These are phyloP conservation scores for Pycnomerus fuliginosus DNA, from an alignment of 2,888 invertebrate species.

Conservation along the genomic window DNA sequence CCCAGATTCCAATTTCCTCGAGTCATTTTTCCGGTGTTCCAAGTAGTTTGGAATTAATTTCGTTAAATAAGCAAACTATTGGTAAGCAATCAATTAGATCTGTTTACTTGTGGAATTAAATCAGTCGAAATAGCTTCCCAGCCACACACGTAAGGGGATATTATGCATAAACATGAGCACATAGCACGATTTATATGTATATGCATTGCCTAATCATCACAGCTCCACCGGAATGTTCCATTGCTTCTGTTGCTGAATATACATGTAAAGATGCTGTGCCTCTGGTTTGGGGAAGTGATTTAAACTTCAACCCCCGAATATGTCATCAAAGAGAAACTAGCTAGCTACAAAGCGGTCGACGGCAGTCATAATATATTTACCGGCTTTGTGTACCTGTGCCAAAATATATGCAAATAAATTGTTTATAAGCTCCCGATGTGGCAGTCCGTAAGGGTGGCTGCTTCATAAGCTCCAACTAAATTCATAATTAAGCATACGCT, in stretches of 20 bases:
- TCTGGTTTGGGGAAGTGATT: slow-evolving; percentile 22
- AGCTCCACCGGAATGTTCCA: slow-evolving; percentile 19
- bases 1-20: background rate
- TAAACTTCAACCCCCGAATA: slow-evolving; percentile 30
- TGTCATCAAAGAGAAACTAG: slow-evolving; percentile 33
- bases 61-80: slow-evolving; percentile 29
- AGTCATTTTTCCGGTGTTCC: slow-evolving; percentile 9
- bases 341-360: slow-evolving; percentile 4
- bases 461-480: background rate
- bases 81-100: slow-evolving; percentile 28
- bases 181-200: slow-evolving; percentile 23
- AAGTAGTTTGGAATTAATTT: slow-evolving; percentile 23
- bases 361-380: slow-evolving; percentile 23
- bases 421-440: slow-evolving; percentile 10
- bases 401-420: slow-evolving; percentile 19
- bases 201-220: slow-evolving; percentile 22
- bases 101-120: slow-evolving; percentile 27
- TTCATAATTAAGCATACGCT: slow-evolving; percentile 4
- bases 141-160: slow-evolving; percentile 23
- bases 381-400: slow-evolving; percentile 19
- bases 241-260: slow-evolving; percentile 32
- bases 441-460: slow-evolving; percentile 4
- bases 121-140: slow-evolving; percentile 25
- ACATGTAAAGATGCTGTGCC: slow-evolving; percentile 28
- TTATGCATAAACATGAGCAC: slow-evolving; percentile 28